Evolutionary conservation across 2,888 invertebrate genomes (phyloP).

Genomic region (Erynnis tages): DNA sequence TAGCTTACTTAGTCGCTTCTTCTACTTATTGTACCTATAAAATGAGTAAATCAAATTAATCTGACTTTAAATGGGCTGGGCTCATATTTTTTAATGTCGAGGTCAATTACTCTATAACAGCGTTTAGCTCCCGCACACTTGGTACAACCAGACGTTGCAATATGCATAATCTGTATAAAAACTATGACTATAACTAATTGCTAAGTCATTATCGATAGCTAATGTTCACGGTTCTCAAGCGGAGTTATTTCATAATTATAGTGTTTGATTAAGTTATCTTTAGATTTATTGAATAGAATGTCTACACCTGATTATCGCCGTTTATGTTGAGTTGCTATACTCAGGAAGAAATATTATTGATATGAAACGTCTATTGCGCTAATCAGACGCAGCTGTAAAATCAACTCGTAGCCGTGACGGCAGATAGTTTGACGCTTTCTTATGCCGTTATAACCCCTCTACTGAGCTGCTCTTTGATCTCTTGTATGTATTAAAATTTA

Average conservation of each 20-base stretch:
- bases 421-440: no score
- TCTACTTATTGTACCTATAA: no score
- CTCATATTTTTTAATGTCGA: slow-evolving; percentile 13
- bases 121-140: not conserved
- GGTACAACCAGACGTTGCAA: not conserved
- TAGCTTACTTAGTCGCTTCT: no score
- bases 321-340: no score
- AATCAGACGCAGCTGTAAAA: no score
- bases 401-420: no score
- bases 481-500: no score
- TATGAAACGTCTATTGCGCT: no score
- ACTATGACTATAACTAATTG: slow-evolving; percentile 14
- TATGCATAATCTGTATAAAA: slow-evolving; percentile 16
- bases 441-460: no score
- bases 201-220: slow-evolving; percentile 7
- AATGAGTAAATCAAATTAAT: no score
- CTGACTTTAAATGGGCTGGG: not conserved
- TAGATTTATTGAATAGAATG: slow-evolving; percentile 15
- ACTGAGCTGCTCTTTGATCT: no score
- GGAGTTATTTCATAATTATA: slow-evolving; percentile 14
- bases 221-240: slow-evolving; percentile 20
- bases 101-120: slow-evolving; percentile 7
- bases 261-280: slow-evolving; percentile 18
- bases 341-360: no score
- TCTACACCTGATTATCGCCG: not conserved